phyloP scores from a whole-genome alignment of 2,888 invertebrate species.

The Venustoraphidia nigricollis region DNA sequence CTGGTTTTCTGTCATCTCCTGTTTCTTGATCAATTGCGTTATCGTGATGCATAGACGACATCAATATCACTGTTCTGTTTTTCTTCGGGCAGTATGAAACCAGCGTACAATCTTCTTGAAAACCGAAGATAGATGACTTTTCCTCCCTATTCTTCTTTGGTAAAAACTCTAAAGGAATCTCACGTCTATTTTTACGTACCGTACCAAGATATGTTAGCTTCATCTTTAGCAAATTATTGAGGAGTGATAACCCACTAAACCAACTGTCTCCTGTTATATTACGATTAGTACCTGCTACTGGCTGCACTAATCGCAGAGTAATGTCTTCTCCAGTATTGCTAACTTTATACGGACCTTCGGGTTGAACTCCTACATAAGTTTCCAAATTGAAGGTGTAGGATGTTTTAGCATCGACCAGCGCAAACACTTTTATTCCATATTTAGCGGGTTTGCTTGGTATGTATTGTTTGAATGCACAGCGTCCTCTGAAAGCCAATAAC shows the following conservation, averaged over 20 bases:
- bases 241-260: not conserved
- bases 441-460: conserved; percentile 16
- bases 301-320: conserved; percentile 11
- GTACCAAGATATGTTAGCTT: conserved; percentile 4
- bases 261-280: conserved; percentile 7
- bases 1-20: conserved; percentile 9
- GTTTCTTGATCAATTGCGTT: conserved; percentile 9
- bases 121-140: conserved; percentile 7
- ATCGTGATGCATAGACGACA: conserved; percentile 11
- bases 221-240: not conserved
- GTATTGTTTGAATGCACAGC: conserved; percentile 16
- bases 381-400: conserved; percentile 15
- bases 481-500: conserved; percentile 14
- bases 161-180: conserved; percentile 4
- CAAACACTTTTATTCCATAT: conserved; percentile 16
- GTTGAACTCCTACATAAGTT: conserved; percentile 15
- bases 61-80: conserved; percentile 8
- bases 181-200: conserved; percentile 1
- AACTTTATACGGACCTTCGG: conserved; percentile 12
- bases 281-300: conserved; percentile 5
- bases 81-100: conserved; percentile 9
- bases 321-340: conserved; percentile 11
- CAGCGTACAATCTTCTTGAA: conserved; percentile 7
- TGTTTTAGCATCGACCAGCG: conserved; percentile 13
- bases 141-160: conserved; percentile 1